phyloP scores from a whole-genome alignment of 2,888 invertebrate genomes.

The Caprella mutica region DNA sequence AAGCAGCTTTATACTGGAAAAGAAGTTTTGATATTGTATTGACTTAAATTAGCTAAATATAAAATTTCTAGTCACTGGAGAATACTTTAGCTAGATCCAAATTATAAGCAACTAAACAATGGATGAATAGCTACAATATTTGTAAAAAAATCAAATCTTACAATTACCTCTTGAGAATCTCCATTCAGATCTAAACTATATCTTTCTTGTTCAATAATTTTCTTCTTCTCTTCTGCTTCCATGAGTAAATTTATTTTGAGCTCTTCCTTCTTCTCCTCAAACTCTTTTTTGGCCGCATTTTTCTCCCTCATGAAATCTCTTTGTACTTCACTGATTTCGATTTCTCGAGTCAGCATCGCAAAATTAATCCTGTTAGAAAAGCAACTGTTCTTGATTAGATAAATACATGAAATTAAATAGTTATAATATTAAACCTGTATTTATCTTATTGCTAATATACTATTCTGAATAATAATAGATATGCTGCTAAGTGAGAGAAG shows the following conservation, averaged over 20 bases:
- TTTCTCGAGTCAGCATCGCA: slow-evolving; percentile 49
- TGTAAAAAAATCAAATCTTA: no score
- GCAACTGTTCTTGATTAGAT: no score
- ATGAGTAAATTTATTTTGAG: slow-evolving; percentile 73
- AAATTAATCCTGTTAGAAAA: neutral
- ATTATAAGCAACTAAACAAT: no score
- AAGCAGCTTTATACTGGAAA: slow-evolving; percentile 64
- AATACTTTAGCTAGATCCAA: no score
- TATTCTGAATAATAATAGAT: no score
- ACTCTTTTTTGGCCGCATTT: slow-evolving; percentile 60
- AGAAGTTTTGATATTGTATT: neutral
- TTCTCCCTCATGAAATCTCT: slow-evolving; percentile 77
- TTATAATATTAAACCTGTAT: no score
- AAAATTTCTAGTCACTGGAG: no score
- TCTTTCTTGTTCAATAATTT: slow-evolving; percentile 76
- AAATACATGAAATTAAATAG: no score
- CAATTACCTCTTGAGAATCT: slow-evolving; percentile 63
- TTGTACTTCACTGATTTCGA: slow-evolving; percentile 71
- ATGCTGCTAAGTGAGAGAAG: no score
- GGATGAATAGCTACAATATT: no score
- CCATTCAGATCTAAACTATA: slow-evolving; percentile 80
- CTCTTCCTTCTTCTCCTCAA: slow-evolving; percentile 88
- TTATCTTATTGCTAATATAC: no score
- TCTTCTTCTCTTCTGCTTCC: slow-evolving; percentile 85
- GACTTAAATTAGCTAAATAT: no score